A percentile compares a stretch with the other conserved stretches of the same genome.
phyloP scores from a whole-genome alignment of 2,797 vertebrate genomes.

The Microctenopoma lineatum region DNA sequence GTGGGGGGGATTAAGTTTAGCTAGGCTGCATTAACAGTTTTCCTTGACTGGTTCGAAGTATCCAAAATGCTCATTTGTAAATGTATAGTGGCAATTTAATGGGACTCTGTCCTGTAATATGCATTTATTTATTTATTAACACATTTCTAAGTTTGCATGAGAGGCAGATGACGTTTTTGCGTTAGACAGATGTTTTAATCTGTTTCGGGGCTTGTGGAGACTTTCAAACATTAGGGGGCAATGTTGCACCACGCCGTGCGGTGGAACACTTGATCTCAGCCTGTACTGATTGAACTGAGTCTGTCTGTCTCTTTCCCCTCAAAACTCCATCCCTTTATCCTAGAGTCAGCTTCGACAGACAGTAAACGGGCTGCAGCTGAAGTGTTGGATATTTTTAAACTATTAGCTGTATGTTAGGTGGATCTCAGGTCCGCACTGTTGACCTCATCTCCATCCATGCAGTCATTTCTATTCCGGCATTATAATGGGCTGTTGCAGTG shows the following conservation, averaged over 20 bases:
- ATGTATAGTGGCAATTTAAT: background rate
- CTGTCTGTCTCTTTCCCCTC: constrained; percentile 48
- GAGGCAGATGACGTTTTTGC: background rate
- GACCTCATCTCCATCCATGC: constrained; percentile 41
- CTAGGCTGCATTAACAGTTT: constrained; percentile 58
- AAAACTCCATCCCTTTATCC: constrained; percentile 54
- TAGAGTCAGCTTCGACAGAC: constrained; percentile 49
- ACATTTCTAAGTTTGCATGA: constrained; percentile 18
- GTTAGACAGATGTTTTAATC: constrained; percentile 9
- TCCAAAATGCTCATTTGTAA: background rate
- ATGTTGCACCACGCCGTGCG: constrained; percentile 58
- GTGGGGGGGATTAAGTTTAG: constrained; percentile 35
- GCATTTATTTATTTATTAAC: too few species aligned
- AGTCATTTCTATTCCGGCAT: constrained; percentile 17
- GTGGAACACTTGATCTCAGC: background rate
- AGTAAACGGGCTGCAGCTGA: constrained; percentile 49
- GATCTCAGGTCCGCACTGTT: constrained; percentile 18
- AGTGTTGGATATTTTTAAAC: constrained; percentile 61
- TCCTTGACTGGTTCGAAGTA: background rate
- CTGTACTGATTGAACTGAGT: constrained; percentile 19
- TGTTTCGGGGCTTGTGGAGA: background rate
- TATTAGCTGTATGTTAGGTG: constrained; percentile 37
- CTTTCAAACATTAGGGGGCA: constrained; percentile 68
- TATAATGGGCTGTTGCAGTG: background rate
- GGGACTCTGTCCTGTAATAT: background rate